Evolutionary conservation across 92 coral and sea anemone species (phyloP).

Genomic region (Porites divaricata): DNA sequence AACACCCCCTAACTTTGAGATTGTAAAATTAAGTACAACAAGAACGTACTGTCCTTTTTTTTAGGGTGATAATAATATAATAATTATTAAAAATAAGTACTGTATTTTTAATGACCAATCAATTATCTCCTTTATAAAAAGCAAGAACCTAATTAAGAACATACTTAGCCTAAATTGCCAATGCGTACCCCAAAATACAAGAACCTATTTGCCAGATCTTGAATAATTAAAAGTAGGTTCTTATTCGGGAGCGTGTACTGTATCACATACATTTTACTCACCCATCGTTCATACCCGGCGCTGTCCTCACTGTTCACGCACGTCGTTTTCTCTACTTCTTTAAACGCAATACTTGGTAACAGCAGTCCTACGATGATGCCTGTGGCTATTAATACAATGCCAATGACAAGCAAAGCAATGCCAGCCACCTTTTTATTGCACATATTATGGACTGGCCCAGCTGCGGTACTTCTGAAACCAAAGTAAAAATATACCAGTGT

Average conservation of each 20-base stretch:
- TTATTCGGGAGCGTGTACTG: not conserved
- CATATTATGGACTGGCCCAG: not conserved
- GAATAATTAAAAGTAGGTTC: too few species aligned
- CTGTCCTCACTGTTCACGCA: conserved; percentile 68
- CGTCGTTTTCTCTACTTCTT: conserved; percentile 17
- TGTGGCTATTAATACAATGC: conserved; percentile 37
- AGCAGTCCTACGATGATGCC: conserved; percentile 63
- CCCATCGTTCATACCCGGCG: conserved; percentile 65
- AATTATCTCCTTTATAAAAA: too few species aligned
- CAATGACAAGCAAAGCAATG: conserved; percentile 35
- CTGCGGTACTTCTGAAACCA: not conserved
- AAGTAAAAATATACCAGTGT: not conserved
- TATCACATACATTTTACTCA: conserved; percentile 34
- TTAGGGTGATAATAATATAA: too few species aligned
- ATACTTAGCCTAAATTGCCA: too few species aligned
- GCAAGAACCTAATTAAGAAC: too few species aligned
- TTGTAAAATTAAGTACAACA: too few species aligned
- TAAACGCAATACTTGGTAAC: conserved; percentile 38
- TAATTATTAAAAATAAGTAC: too few species aligned
- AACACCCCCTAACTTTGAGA: too few species aligned
- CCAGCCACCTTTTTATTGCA: conserved; percentile 41
- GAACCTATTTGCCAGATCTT: too few species aligned
- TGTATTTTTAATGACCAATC: too few species aligned
- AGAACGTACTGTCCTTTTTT: too few species aligned
- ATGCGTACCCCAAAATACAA: too few species aligned